Evolutionary conservation across 2,888 invertebrate species (phyloP), one percentile per base, ranked within the genome.

Genomic region (Agrotis clavis): DNA sequence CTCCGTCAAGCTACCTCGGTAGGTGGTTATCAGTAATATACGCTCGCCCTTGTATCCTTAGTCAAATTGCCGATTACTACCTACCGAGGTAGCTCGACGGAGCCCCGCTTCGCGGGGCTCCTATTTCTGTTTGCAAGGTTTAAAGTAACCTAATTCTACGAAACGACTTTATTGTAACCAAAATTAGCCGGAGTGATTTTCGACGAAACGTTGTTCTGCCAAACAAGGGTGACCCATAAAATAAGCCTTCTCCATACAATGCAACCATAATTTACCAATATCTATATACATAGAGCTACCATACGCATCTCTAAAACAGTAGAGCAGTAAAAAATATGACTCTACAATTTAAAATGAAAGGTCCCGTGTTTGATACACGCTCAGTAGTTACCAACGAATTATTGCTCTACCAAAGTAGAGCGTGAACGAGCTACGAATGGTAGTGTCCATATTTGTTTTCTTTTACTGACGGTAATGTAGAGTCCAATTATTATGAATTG

Each of bases 251-350:
- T 86, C 85, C 71, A 75, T 3, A 67, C 25, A 63, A 74, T 48
- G 19, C 13, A 67, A 66, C 74, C 48, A 48, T 73, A 79, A 74
- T 76, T 78, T 74, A 74, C 18, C 74, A 74, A 75, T 53, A 50
- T n/a, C 3, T 51, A 67, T 25, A 41, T 51, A 77, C 72, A 71
- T 74, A 63, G 63, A 65, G 84, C 81, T 81, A 81, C 82, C 87
- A 88, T 88, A 89, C 89, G 87, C 84, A 86, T 82, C 85, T 81
- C 85, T 85, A 90, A 92, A 91, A 92, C 90, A 87, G 90, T 89
- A 83, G 88, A 87, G 87, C 81, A 75, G 86, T 88, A 91, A 93
- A 93, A 92, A 93, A 93, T 82, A 85, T 85, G 86, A 91, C 86
- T 87, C 82, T 82, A 88, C 87, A 82, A 84, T 85, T 79, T 86